Conservation (phyloP, 1,140 invertebrate genomes). For the Plodia interpunctella region DNA sequence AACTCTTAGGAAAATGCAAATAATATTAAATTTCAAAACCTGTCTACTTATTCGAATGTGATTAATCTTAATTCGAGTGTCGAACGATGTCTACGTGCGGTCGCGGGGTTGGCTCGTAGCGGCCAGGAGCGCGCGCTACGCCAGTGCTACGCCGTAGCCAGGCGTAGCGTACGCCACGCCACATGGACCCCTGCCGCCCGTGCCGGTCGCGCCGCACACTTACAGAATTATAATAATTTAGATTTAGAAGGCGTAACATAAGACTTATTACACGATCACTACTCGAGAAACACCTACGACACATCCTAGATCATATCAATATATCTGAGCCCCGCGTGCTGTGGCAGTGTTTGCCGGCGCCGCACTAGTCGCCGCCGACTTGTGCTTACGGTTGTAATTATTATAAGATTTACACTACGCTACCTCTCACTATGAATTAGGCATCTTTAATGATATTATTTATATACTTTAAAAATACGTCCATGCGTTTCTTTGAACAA, state of each 20-base stretch:
- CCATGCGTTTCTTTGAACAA: conserved; percentile 40
- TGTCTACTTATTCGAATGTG: conserved; percentile 72
- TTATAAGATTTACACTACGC: conserved; percentile 60
- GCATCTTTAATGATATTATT: conserved; percentile 56
- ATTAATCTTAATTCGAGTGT: conserved; percentile 71
- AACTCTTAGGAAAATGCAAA: conserved; percentile 76
- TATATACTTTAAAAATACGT: conserved; percentile 53
- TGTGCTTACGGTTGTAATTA: conserved; percentile 41
- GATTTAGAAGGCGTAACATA: conserved; percentile 69
- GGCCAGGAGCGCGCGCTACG: conserved; percentile 21
- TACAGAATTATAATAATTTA: conserved; percentile 49
- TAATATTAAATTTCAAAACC: conserved; percentile 72
- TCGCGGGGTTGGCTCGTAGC: conserved; percentile 22
- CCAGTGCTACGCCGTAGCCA: conserved; percentile 18
- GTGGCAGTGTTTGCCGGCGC: conserved; percentile 53
- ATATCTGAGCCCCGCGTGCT: conserved; percentile 57
- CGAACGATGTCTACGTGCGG: conserved; percentile 54
- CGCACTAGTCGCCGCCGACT: conserved; percentile 27
- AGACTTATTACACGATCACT: conserved; percentile 73
- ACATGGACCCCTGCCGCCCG: conserved; percentile 17
- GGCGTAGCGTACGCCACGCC: conserved; percentile 13
- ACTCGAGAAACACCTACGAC: conserved; percentile 74
- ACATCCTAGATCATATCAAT: conserved; percentile 77
- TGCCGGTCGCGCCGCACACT: conserved; percentile 31
- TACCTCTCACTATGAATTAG: conserved; percentile 70